Base-by-base conservation (phyloP, 2,113 vertebrate species). In the Promerops cafer region DNA sequence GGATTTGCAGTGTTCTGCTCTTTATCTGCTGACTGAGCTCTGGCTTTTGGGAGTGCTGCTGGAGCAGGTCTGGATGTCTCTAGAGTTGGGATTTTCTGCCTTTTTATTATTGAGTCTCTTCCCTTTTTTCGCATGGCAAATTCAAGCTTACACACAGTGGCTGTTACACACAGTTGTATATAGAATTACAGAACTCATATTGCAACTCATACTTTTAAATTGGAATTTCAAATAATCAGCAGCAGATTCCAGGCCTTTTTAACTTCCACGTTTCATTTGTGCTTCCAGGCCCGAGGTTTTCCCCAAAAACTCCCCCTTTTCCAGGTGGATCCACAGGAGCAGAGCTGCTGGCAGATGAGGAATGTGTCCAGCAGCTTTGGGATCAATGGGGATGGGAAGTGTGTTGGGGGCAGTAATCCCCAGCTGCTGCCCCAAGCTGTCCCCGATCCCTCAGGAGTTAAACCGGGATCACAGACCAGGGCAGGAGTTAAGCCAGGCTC, bases 391-490 rank as follows among this genome's bases (percentile, higher is more conserved):
- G 47, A 47, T 78, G 88, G 91, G 85, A 83, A 76, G 31, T 30
- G 60, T 89, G 66, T 52, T 3, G 2, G 45, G 59, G 54, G 53
- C 37, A 17, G 13, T 33, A 61, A 78, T 76, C 74, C 60, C 60
- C 84, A 63, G 92, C 94, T 92, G 89, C 74, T 79, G 52, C 49
- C 23, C 65, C 83, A 53, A 31, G 83, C 90, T 94, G 90, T 42
- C 69, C 13, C 74, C 2, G 30, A 4, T 60, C 2, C 2, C 56
- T 70, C 60, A 3, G 14, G 78, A 84, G 40, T 59, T 28, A 27
- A 47, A 26, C 6, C 9, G 2, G 40, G 19, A 8, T 4, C 26
- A 19, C 35, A 31, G 40, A 15, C 10, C 4, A 30, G 45, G 59
- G 54, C 11, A 22, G 52, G 13, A 0, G 4, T 6, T 18, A 53